phyloP scores from a whole-genome alignment of 2,888 invertebrate genomes.

The Muscina levida region DNA sequence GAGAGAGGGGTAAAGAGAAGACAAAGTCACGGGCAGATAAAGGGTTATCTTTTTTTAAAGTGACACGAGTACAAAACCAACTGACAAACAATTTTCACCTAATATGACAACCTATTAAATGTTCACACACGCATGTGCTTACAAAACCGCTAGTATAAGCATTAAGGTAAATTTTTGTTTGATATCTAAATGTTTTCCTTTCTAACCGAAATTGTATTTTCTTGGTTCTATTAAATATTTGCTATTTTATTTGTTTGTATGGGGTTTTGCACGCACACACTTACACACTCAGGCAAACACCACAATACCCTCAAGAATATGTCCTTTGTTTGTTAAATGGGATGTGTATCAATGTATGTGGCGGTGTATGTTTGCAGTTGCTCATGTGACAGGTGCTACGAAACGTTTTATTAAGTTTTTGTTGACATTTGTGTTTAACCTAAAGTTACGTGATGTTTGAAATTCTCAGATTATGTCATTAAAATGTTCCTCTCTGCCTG shows the following conservation, averaged over 20 bases:
- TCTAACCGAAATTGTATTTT: neutral
- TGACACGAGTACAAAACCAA: conserved; percentile 29
- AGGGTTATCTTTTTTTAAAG: conserved; percentile 11
- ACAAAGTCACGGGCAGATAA: neutral
- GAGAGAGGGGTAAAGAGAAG: neutral
- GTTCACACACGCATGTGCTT: neutral
- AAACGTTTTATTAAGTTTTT: conserved; percentile 43
- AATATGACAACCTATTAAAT: conserved; percentile 37
- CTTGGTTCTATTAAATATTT: neutral
- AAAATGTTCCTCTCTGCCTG: conserved; percentile 41
- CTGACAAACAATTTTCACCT: conserved; percentile 50
- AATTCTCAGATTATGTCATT: conserved; percentile 40
- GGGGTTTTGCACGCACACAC: conserved; percentile 3
- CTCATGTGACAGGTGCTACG: conserved; percentile 10
- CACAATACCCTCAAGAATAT: too few species aligned
- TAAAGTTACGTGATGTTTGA: conserved; percentile 50
- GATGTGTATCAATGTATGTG: neutral
- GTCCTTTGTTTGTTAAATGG: neutral
- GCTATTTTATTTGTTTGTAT: conserved; percentile 1
- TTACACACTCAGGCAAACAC: neutral
- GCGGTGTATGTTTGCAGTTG: neutral
- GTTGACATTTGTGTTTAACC: conserved; percentile 50
- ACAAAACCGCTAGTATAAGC: too few species aligned
- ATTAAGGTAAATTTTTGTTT: too few species aligned
- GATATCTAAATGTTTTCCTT: neutral